Evolutionary conservation across 2,888 invertebrate genomes (phyloP), one percentile per base, ranked within the genome.

Genomic region (Acleris holmiana): DNA sequence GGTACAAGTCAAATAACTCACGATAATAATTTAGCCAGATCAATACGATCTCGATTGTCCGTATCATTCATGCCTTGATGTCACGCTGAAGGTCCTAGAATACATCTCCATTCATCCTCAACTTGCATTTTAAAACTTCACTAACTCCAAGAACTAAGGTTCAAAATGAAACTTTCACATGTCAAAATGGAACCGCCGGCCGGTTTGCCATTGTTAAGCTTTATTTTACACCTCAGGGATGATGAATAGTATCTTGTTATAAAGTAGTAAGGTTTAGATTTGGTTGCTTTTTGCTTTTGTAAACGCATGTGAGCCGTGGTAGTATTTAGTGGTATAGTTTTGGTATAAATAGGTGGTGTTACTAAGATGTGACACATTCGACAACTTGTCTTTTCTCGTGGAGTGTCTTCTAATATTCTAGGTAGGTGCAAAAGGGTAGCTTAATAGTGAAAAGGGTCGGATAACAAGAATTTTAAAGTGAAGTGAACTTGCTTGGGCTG

Each of bases 261-360:
- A 8, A 18, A 0, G 41, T 0, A 0, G 40, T 19, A 59, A 29
- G 21, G 73, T 44, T 46, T 3, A 61, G 23, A 67, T 51, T 75
- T 0, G 35, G 25, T 7, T 61, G 25, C n/a, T 21, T 19, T 25
- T 2, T 7, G 3, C 8, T 59, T 60, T 58, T 4, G 0, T 3
- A 58, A 17, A 13, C 64, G 70, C 35, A 70, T 53, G 44, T 8
- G 29, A 63, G 66, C 58, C 6, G 21, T 58, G 41, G 61, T 58
- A 35, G 29, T 70, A 68, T 66, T 71, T 62, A 78, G 82, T 82
- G 83, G 82, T 68, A 72, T 76, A 75, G 74, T 77, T 66, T 67
- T 63, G 53, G 79, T 89, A 89, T 88, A 89, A 84, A 89, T 87
- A 86, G 76, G 73, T 77, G 79, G 63, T 67, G 69, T 67, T 69